These are phyloP conservation scores for Ypsolopha scabrella DNA, from an alignment of 2,888 invertebrate species.

Conservation along the genomic window DNA sequence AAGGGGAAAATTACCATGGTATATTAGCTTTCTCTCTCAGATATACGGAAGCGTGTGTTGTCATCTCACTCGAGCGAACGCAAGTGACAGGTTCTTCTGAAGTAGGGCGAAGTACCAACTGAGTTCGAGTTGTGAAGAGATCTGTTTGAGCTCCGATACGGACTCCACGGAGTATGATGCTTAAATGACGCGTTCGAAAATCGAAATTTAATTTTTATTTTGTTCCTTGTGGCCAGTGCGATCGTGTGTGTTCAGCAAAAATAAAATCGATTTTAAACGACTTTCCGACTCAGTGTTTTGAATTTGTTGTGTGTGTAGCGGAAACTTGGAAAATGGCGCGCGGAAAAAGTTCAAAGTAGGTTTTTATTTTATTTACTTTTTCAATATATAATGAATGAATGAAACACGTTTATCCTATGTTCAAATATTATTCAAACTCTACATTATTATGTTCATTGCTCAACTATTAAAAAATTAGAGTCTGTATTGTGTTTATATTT, in stretches of 20 bases:
- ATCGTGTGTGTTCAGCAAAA: slow-evolving; percentile 32
- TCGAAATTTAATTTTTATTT: slow-evolving; percentile 18
- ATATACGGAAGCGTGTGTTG: neutral
- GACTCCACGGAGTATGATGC: slow-evolving; percentile 55
- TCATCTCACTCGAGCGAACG: slow-evolving; percentile 37
- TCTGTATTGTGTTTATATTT: neutral
- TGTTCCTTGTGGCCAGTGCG: slow-evolving; percentile 22
- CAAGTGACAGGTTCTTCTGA: slow-evolving; percentile 41
- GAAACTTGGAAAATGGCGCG: slow-evolving; percentile 36
- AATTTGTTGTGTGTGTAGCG: slow-evolving; percentile 21
- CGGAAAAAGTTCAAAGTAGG: slow-evolving; percentile 49
- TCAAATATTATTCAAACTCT: too few species aligned
- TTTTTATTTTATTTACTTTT: slow-evolving; percentile 18
- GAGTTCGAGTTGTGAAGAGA: slow-evolving; percentile 22
- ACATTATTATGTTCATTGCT: neutral
- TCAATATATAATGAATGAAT: neutral
- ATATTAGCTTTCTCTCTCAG: neutral
- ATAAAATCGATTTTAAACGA: slow-evolving; percentile 12
- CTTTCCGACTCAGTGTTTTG: slow-evolving; percentile 23
- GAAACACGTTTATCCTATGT: too few species aligned
- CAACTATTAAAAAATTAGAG: neutral
- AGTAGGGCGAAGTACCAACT: slow-evolving; percentile 45
- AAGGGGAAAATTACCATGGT: neutral
- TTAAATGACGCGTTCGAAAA: slow-evolving; percentile 43
- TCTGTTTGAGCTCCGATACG: slow-evolving; percentile 61